A percentile compares a stretch with the other conserved stretches of the same genome.
phyloP scores from a whole-genome alignment of 2,113 vertebrate species.

The Syngnathus scovelli region DNA sequence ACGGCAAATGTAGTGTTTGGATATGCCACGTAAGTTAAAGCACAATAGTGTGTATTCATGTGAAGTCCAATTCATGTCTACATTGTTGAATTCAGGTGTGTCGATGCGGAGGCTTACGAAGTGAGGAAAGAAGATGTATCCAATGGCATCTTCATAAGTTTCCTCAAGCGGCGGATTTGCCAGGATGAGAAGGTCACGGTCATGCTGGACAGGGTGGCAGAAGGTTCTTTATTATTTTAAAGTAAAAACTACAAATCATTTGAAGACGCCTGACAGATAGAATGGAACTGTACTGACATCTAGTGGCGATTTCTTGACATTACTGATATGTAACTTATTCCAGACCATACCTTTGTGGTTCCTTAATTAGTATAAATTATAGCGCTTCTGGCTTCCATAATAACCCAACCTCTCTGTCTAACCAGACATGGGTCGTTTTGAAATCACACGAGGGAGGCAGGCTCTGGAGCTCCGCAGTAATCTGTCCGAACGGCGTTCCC shows the following conservation, averaged over 20 bases:
- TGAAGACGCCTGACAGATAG: no score
- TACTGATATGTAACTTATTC: no score
- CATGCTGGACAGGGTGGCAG: conserved; percentile 81
- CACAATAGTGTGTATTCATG: neutral
- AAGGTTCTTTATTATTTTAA: conserved; percentile 61
- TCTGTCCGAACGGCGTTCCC: conserved; percentile 78
- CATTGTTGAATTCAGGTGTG: conserved; percentile 65
- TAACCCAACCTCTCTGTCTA: neutral
- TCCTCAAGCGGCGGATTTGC: conserved; percentile 77
- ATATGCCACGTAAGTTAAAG: conserved; percentile 78
- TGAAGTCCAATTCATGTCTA: neutral
- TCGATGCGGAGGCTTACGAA: conserved; percentile 80
- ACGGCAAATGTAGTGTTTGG: conserved; percentile 84
- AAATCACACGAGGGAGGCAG: conserved; percentile 76
- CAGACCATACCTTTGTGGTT: no score
- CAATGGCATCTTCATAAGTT: conserved; percentile 80
- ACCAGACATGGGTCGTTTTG: conserved; percentile 81
- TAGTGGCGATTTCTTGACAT: no score
- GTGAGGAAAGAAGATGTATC: conserved; percentile 73
- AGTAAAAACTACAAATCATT: no score
- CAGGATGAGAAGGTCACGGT: conserved; percentile 82
- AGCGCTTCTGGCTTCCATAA: neutral
- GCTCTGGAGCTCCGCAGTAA: conserved; percentile 85
- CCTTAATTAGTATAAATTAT: neutral
- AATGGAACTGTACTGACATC: no score